Conservation (phyloP, 2,888 invertebrate genomes). For the Nebria brevicollis region DNA sequence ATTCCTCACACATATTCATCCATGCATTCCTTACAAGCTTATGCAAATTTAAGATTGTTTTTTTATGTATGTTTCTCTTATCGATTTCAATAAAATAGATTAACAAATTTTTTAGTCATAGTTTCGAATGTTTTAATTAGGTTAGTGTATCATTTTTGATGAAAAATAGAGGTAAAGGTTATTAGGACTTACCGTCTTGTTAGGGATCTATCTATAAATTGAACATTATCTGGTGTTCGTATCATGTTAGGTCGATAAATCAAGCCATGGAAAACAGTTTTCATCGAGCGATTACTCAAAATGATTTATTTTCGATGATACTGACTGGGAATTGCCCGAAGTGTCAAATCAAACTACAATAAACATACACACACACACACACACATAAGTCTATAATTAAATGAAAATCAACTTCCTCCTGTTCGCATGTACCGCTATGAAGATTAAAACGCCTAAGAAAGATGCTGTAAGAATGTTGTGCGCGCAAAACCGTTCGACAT, state of each 20-base stretch:
- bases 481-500: background rate
- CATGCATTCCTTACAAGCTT: constrained; percentile 13
- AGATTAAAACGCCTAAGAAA: constrained; percentile 2
- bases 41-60: constrained; percentile 27
- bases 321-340: background rate
- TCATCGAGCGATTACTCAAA: background rate
- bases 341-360: background rate
- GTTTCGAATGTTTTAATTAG: too few species aligned
- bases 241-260: constrained; percentile 10
- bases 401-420: constrained; percentile 12
- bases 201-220: too few species aligned
- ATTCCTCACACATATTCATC: constrained; percentile 11
- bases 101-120: background rate
- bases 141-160: too few species aligned
- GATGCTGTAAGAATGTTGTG: background rate
- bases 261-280: background rate
- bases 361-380: background rate
- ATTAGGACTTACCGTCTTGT: too few species aligned
- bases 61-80: background rate
- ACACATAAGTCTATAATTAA: constrained; percentile 10
- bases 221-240: too few species aligned
- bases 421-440: constrained; percentile 14
- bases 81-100: background rate
- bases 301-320: background rate
- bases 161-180: too few species aligned